A percentile compares a stretch with the other conserved stretches of the same genome.
Conservation (phyloP, 1,140 invertebrate species). For the Drosophila pseudoananassae region DNA sequence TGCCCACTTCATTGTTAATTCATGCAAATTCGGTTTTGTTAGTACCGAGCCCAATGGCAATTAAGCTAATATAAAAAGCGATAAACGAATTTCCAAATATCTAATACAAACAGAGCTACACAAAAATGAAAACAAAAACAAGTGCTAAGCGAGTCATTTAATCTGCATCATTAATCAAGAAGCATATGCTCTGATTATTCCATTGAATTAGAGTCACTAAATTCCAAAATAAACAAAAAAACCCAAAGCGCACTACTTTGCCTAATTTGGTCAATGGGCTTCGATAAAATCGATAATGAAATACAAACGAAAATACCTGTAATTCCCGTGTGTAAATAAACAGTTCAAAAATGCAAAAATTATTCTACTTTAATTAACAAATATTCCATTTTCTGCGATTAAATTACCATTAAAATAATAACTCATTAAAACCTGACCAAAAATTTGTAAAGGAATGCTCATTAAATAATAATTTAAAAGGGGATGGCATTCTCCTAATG, state of each 20-base stretch:
- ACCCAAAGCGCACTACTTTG: constrained; percentile 1
- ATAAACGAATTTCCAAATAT: constrained; percentile 46
- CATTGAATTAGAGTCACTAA: constrained; percentile 50
- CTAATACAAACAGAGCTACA: constrained; percentile 18
- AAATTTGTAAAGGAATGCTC: neutral
- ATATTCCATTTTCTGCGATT: constrained; percentile 38
- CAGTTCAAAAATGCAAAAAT: constrained; percentile 35
- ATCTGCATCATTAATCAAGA: constrained; percentile 74
- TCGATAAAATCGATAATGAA: constrained; percentile 53
- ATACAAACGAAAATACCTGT: constrained; percentile 54
- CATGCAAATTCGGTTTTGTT: constrained; percentile 41
- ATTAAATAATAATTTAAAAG: neutral
- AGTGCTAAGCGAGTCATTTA: constrained; percentile 51
- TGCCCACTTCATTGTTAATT: constrained; percentile 50
- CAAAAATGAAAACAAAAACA: constrained; percentile 32
- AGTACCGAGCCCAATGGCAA: constrained; percentile 30
- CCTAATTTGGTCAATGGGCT: constrained; percentile 47
- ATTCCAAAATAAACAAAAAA: constrained; percentile 23
- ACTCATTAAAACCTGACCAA: constrained; percentile 14
- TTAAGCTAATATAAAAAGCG: constrained; percentile 49
- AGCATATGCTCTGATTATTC: constrained; percentile 60
- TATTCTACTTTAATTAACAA: constrained; percentile 54
- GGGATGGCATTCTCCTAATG: neutral
- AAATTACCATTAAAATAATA: constrained; percentile 55
- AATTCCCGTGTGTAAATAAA: constrained; percentile 43